Evolutionary conservation across 30 jellyfish, hydroid and myxozoan species (phyloP), one percentile per base, ranked within the genome.

Genomic region (Chrysaora quinquecirrha): DNA sequence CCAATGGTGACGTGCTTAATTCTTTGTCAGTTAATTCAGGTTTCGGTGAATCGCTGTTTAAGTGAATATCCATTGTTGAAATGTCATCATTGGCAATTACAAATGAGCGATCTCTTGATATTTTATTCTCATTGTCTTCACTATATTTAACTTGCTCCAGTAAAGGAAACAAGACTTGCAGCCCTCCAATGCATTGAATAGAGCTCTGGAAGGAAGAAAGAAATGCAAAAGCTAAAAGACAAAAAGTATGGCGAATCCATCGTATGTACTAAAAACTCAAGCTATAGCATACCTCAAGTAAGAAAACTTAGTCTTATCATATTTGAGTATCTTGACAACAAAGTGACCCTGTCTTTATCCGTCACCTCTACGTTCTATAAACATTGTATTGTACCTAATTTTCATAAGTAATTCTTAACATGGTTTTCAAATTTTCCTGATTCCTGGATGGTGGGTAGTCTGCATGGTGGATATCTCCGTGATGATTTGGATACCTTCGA

Each of bases 161-260:
- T 60, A 91, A 66, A 4, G 98, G 98, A 68, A 91, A 91, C 25
- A 91, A 32, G 29, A 86, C 96, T 30, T 73, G 89, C 49, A 91
- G 76, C 21, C 96, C 98, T 23, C 98, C 98, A 68, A 91, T 75
- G 75, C 97, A 91, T 67, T 90, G 97, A 34, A 90, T 90, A 1
- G 97, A 71, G 71, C 90, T 95, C 96, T 90, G 77, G 27, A 54
- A 47, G 4, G 29, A 23, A 66, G 28, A 24, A 63, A 24, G 0
- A 14, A 29, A 27, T 64, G 76, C 50, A 27, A 18, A 14, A 11
- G 76, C 27, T 4, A 64, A 48, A 18, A 27, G 19, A 16, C 14
- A 33, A 25, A 34, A 14, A 38, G 11, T 6, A 38, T 3, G 6
- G 54, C 14, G 6, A 38, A 14, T 38, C 54, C 6, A 38, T 3